Percentiles rank a stretch among this genome's conserved stretches.
Conservation (phyloP, 2,113 vertebrate genomes). For the Trogon surrucura region DNA sequence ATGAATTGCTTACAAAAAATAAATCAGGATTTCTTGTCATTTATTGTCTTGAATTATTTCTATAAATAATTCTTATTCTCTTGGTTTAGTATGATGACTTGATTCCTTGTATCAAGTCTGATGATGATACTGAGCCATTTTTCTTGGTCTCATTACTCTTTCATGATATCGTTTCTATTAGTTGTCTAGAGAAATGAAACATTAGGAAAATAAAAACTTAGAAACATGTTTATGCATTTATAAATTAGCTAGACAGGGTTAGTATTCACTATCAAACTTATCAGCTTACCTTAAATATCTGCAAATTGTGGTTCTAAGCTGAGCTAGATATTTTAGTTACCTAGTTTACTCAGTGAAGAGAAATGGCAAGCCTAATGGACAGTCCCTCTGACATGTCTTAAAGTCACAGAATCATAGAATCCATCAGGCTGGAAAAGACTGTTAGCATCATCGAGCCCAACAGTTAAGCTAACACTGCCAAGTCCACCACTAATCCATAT, state of each 20-base stretch:
- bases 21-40: not conserved
- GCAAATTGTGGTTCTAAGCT: not conserved
- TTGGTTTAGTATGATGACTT: not conserved
- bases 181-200: not conserved
- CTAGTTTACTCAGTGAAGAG: not conserved
- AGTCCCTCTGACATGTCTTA: not conserved
- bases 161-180: not conserved
- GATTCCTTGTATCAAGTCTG: not conserved
- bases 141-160: not conserved
- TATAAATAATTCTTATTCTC: not conserved
- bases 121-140: not conserved
- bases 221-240: not conserved
- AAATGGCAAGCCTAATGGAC: rapidly evolving
- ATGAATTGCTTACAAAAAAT: not conserved
- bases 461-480: not conserved
- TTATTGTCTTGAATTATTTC: not conserved
- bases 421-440: not conserved
- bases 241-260: not conserved
- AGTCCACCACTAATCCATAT: not conserved
- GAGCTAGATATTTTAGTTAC: not conserved
- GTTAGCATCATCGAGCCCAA: not conserved
- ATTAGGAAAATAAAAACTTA: not conserved
- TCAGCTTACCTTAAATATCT: not conserved
- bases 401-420: not conserved
- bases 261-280: not conserved